Conservation (phyloP, 2,113 vertebrate genomes). For the Cynocephalus volans region DNA sequence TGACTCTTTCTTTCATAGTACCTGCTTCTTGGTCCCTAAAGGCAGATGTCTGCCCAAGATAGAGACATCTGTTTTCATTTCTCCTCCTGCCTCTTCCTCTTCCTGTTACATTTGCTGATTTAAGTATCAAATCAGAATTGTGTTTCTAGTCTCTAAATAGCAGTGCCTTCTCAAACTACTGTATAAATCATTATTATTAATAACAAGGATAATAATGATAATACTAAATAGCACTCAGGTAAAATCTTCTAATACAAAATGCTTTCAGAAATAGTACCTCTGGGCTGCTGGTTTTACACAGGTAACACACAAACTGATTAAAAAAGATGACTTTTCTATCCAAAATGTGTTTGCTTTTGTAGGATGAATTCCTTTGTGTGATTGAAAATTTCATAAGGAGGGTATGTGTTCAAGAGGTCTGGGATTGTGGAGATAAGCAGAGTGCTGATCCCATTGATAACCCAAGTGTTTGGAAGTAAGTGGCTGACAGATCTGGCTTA, state of each 20-base stretch:
- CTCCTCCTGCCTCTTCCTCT: slow-evolving; percentile 14
- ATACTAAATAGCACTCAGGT: slow-evolving; percentile 70
- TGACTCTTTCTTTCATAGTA: slow-evolving; percentile 24
- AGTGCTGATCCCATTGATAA: not conserved
- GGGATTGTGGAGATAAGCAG: not conserved
- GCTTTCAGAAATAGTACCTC: slow-evolving; percentile 79
- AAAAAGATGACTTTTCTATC: slow-evolving; percentile 63
- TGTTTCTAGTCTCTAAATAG: slow-evolving; percentile 35
- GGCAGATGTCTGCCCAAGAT: slow-evolving; percentile 39
- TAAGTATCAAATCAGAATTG: slow-evolving; percentile 29
- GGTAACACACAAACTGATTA: slow-evolving; percentile 73
- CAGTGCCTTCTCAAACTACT: slow-evolving; percentile 27
- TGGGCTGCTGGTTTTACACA: slow-evolving; percentile 72
- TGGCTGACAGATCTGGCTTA: not conserved
- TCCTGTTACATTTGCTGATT: slow-evolving; percentile 13
- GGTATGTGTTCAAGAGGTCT: not conserved
- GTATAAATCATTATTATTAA: slow-evolving; percentile 79
- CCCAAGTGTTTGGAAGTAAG: not conserved
- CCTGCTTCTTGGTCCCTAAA: slow-evolving; percentile 53
- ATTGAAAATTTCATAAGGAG: slow-evolving; percentile 76
- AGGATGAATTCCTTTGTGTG: slow-evolving; percentile 72
- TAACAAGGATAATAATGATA: slow-evolving; percentile 74
- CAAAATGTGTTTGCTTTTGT: slow-evolving; percentile 75
- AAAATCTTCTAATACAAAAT: slow-evolving; percentile 75
- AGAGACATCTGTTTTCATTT: slow-evolving; percentile 65